A percentile compares a stretch with the other conserved stretches of the same genome.
Evolutionary conservation across 2,797 vertebrate species (phyloP).

Genomic region (Phoxinus dragarum): DNA sequence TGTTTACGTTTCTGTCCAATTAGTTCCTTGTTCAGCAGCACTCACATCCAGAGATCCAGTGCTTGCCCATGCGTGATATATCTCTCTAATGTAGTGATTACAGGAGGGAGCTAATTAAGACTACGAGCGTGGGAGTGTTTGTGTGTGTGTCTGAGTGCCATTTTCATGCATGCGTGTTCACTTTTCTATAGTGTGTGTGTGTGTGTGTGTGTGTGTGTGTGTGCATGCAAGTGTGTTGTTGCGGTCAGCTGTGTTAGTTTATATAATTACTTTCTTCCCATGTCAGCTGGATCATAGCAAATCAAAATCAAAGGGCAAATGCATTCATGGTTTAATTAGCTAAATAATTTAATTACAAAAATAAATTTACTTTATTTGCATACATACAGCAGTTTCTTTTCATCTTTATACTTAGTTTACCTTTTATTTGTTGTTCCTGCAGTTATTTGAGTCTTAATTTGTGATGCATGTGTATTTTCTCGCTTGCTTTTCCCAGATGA

Average conservation of each 20-base stretch:
- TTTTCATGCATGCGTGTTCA: conserved; percentile 5
- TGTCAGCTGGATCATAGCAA: conserved; percentile 33
- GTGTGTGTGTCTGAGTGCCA: conserved; percentile 14
- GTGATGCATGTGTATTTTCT: background rate
- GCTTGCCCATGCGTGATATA: conserved; percentile 13
- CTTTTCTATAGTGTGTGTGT: background rate
- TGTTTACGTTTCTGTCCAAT: conserved; percentile 33
- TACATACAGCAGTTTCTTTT: background rate
- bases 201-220: conserved; percentile 11
- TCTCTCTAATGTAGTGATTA: conserved; percentile 42
- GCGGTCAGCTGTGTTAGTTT: conserved; percentile 13
- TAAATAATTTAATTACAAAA: conserved; percentile 8
- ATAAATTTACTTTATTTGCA: background rate
- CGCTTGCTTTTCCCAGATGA: conserved; percentile 52
- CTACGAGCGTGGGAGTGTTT: conserved; percentile 36
- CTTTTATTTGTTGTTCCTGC: background rate
- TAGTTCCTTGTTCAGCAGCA: conserved; percentile 15
- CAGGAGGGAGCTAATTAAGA: conserved; percentile 46
- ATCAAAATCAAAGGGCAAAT: conserved; percentile 45
- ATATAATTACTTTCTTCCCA: conserved; percentile 39
- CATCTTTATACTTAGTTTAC: background rate
- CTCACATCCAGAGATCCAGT: conserved; percentile 19
- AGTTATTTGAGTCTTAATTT: background rate
- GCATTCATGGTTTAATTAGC: conserved; percentile 44
- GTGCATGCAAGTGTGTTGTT: background rate